Percentiles rank a stretch among this genome's conserved stretches.
phyloP scores from a whole-genome alignment of 1,140 invertebrate species.

The Idris sp. region DNA sequence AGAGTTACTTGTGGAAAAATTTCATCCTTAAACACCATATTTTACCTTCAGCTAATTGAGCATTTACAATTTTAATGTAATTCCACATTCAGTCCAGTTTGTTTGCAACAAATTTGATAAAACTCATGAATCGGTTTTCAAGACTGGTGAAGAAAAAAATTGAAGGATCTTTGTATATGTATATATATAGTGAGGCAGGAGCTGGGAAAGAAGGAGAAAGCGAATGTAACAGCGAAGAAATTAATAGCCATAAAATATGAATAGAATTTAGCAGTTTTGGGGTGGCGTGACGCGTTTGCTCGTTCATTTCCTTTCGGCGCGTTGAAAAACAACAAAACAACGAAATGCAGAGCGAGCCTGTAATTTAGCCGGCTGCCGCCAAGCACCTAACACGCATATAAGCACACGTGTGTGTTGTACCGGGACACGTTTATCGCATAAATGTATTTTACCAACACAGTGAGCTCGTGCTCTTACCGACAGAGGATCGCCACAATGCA shows the following conservation, averaged over 20 bases:
- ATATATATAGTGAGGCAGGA: too few relatives aligned
- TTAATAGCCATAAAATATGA: conserved; percentile 80
- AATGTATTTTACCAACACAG: too few relatives aligned
- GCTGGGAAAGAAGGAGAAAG: conserved; percentile 46
- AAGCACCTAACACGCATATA: too few relatives aligned
- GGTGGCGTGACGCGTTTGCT: conserved; percentile 79
- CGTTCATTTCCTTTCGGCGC: conserved; percentile 79
- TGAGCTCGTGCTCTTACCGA: too few relatives aligned
- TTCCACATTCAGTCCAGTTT: too few relatives aligned
- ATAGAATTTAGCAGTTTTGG: conserved; percentile 80
- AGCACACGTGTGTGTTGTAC: too few relatives aligned
- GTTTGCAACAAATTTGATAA: too few relatives aligned
- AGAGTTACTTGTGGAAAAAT: conserved; percentile 57
- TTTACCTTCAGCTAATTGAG: conserved; percentile 35
- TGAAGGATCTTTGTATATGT: too few relatives aligned
- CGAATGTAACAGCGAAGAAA: conserved; percentile 76
- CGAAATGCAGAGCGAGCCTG: conserved; percentile 75
- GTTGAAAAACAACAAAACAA: conserved; percentile 80
- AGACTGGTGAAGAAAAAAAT: too few relatives aligned
- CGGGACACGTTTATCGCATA: conserved; percentile 39
- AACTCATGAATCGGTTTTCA: too few relatives aligned
- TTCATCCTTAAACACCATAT: conserved; percentile 27
- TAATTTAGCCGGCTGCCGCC: conserved; percentile 78
- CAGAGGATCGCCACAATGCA: conserved; percentile 11
- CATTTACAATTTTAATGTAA: too few relatives aligned